Evolutionary conservation across 2,888 invertebrate genomes (phyloP).

Genomic region (Pollenia griseotomentosa): DNA sequence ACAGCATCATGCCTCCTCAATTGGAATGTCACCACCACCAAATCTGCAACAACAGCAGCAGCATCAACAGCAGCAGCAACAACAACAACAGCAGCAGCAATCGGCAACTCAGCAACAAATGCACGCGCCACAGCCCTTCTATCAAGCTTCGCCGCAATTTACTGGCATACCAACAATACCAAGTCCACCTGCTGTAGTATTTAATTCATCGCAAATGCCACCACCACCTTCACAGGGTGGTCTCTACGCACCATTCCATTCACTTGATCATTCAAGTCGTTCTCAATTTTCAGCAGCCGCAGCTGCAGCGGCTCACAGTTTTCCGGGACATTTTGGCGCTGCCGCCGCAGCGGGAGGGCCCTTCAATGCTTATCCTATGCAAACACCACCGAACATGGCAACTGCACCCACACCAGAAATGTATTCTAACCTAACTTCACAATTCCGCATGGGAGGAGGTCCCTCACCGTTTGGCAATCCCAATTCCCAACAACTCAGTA

Average conservation of each 20-base stretch:
- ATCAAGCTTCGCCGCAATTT: constrained; percentile 89
- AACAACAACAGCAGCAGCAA: constrained; percentile 85
- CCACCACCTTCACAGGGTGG: constrained; percentile 87
- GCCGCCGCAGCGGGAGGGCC: constrained; percentile 86
- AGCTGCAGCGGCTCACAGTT: constrained; percentile 79
- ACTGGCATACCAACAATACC: constrained; percentile 93
- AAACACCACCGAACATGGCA: constrained; percentile 84
- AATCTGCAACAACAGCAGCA: constrained; percentile 89
- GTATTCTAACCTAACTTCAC: constrained; percentile 87
- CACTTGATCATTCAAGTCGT: constrained; percentile 88
- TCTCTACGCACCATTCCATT: constrained; percentile 93
- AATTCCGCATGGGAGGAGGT: constrained; percentile 87
- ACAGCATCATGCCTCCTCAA: constrained; percentile 85
- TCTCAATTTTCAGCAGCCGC: constrained; percentile 93
- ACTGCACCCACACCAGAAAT: constrained; percentile 88
- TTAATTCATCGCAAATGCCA: constrained; percentile 91
- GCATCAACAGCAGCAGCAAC: constrained; percentile 84
- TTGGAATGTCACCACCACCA: constrained; percentile 85
- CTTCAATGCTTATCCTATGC: constrained; percentile 88
- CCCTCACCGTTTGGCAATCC: constrained; percentile 85
- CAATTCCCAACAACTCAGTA: constrained; percentile 91
- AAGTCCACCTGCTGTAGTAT: constrained; percentile 91
- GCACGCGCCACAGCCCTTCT: constrained; percentile 83
- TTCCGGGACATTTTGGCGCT: constrained; percentile 87
- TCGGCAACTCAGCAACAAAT: constrained; percentile 84